phyloP scores from a whole-genome alignment of 2,113 vertebrate species.

The Petaurus breviceps region DNA sequence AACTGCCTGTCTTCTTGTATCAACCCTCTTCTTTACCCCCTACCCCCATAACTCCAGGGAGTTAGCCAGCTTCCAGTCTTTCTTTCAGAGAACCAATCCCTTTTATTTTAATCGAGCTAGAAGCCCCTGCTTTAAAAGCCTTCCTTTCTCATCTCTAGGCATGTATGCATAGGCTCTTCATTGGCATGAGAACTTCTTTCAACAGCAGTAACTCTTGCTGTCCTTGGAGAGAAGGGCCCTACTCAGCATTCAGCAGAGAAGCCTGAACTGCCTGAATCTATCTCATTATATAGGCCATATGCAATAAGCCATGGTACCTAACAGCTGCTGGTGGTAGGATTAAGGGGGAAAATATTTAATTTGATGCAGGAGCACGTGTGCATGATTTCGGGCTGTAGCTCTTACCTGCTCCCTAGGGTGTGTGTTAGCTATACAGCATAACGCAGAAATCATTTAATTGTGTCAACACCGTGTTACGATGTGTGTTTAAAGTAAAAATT shows the following conservation, averaged over 20 bases:
- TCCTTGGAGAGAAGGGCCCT: constrained; percentile 83
- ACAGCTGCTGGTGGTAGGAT: constrained; percentile 86
- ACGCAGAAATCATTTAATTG: constrained; percentile 83
- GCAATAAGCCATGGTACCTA: constrained; percentile 82
- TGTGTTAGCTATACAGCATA: constrained; percentile 74
- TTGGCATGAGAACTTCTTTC: constrained; percentile 81
- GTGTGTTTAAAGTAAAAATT: constrained; percentile 85
- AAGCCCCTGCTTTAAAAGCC: constrained; percentile 61
- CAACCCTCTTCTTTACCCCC: constrained; percentile 19
- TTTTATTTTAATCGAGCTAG: constrained; percentile 75
- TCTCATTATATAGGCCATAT: constrained; percentile 84
- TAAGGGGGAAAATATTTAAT: constrained; percentile 86
- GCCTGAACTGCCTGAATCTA: constrained; percentile 79
- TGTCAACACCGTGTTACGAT: constrained; percentile 82
- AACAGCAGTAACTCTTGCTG: constrained; percentile 74
- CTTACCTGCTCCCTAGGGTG: constrained; percentile 82
- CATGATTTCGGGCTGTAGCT: constrained; percentile 77
- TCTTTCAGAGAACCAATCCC: constrained; percentile 9
- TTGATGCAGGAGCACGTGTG: constrained; percentile 81
- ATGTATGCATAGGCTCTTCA: constrained; percentile 69
- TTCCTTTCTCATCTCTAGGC: constrained; percentile 68
- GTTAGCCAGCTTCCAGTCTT: constrained; percentile 61
- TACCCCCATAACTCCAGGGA: constrained; percentile 57
- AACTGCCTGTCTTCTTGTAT: constrained; percentile 17
- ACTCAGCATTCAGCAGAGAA: constrained; percentile 84